Percentiles rank a stretch among this genome's conserved stretches.
Evolutionary conservation across 2,888 invertebrate genomes (phyloP).

Genomic region (Scotopteryx bipunctaria): DNA sequence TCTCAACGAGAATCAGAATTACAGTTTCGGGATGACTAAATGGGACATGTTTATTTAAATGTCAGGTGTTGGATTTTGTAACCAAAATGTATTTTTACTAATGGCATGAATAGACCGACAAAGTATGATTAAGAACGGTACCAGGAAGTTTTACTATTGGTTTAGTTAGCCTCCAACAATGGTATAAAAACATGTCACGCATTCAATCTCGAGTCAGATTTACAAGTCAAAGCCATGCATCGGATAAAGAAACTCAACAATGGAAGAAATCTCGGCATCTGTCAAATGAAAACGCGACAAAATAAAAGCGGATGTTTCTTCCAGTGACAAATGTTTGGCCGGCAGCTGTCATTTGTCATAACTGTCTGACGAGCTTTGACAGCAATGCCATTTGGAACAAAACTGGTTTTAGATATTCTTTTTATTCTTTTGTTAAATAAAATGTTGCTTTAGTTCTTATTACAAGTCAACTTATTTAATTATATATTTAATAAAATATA

Average conservation of each 20-base stretch:
- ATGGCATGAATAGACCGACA: constrained; percentile 14
- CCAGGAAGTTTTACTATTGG: constrained; percentile 22
- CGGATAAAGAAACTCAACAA: constrained; percentile 53
- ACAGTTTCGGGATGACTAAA: no score
- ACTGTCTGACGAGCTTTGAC: constrained; percentile 25
- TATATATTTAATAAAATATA: no score
- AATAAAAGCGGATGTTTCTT: constrained; percentile 49
- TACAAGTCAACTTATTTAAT: no score
- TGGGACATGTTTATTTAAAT: no score
- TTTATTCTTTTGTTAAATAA: no score
- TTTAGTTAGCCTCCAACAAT: constrained; percentile 31
- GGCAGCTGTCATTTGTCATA: constrained; percentile 57
- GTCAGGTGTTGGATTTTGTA: no score
- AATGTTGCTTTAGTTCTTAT: no score
- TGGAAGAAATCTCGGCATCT: constrained; percentile 54
- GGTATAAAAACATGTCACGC: constrained; percentile 36
- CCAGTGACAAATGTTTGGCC: constrained; percentile 58
- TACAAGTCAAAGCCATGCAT: constrained; percentile 40
- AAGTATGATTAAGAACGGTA: constrained; percentile 25
- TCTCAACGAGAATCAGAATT: no score
- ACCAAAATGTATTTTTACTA: not conserved
- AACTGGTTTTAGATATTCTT: constrained; percentile 2
- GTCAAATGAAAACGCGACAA: constrained; percentile 58
- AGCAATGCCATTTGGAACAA: constrained; percentile 33
- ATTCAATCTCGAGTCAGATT: constrained; percentile 35